Evolutionary conservation across 2,888 invertebrate species (phyloP).

Genomic region (Pegoplata infirma): DNA sequence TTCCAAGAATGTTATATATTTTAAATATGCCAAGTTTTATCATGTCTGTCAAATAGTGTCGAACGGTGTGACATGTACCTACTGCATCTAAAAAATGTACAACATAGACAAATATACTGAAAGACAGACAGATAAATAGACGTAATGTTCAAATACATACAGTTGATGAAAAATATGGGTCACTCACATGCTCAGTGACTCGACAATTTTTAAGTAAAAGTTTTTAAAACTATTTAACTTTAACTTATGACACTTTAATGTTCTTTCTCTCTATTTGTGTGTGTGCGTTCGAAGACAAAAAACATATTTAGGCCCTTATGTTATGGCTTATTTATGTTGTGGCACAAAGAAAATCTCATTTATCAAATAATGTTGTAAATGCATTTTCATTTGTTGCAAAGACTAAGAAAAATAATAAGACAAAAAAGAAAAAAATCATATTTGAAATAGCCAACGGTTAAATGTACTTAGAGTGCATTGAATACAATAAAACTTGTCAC

Average conservation of each 20-base stretch:
- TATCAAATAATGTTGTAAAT: constrained; percentile 27
- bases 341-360: constrained; percentile 22
- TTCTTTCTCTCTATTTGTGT: too few relatives aligned
- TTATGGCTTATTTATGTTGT: background rate
- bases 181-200: constrained; percentile 49
- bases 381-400: constrained; percentile 5
- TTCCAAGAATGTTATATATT: too few relatives aligned
- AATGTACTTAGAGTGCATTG: constrained; percentile 29
- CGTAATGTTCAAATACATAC: background rate
- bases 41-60: too few relatives aligned
- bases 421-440: constrained; percentile 6
- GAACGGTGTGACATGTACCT: constrained; percentile 22
- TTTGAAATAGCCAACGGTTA: constrained; percentile 50
- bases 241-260: constrained; percentile 41
- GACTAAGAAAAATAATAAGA: background rate
- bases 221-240: constrained; percentile 44
- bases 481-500: constrained; percentile 51
- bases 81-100: constrained; percentile 17
- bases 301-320: constrained; percentile 35
- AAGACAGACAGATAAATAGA: constrained; percentile 14
- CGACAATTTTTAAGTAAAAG: constrained; percentile 58
- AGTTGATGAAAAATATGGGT: constrained; percentile 50
- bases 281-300: background rate
- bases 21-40: too few relatives aligned
- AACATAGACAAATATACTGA: constrained; percentile 4